Base-by-base conservation (phyloP, 2,888 invertebrate genomes). In the Thereva nobilitata region DNA sequence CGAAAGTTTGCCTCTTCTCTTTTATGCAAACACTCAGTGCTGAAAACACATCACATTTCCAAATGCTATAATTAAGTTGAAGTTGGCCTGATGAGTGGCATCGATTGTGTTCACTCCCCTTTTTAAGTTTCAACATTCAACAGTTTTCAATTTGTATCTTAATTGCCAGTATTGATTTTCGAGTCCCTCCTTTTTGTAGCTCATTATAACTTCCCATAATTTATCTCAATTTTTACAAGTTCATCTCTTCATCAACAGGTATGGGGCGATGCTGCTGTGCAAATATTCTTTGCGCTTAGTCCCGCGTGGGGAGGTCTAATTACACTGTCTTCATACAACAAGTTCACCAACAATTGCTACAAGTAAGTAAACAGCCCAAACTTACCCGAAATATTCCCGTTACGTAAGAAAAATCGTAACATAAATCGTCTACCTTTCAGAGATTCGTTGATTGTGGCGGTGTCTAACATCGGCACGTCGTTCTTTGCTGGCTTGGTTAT, bases 281-380 rank as follows among this genome's bases (percentile, higher is more conserved):
- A 93, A 80, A 92, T 93, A 75, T 93, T 94, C 80, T 94, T 92
- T 78, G 92, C 93, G 0, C 80, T 93, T 35, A 91, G 92, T 74
- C 91, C 91, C 4, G 91, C 92, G 61, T 92, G 93, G 89, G 93
- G 93, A 59, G 93, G 93, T 45, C 84, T 93, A 9, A 92, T 93
- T 64, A 93, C 92, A 1, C 84, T 94, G 65, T 89, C 92, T 57
- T 91, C 91, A 12, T 93, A 93, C 79, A 93, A 92, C 80, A 88
- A 89, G 75, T 93, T 93, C 78, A 85, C 89, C 67, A 93, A 92
- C 79, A 90, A 93, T 76, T 89, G 90, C 74, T 91, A 90, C 79
- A 87, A 87, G 88, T 88, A 78, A 83, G 72, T 71, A 64, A 9
- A 45, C 1, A 23, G 4, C 4, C 41, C 40, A 37, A 10, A 40